phyloP scores from a whole-genome alignment of 2,888 invertebrate species.

The Drosophila sordidapex region DNA sequence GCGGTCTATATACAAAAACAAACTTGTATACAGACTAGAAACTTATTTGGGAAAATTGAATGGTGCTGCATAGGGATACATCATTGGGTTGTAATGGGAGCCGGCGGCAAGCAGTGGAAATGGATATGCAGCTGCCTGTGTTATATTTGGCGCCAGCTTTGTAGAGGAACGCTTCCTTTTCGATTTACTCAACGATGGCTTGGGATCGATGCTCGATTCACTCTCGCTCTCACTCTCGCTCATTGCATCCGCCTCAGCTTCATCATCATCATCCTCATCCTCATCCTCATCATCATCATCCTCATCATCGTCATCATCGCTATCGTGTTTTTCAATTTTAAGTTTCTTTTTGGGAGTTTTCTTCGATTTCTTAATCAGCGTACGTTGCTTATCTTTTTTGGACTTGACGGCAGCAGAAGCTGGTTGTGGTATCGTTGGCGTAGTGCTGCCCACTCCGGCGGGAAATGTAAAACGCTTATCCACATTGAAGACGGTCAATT shows the following conservation, averaged over 20 bases:
- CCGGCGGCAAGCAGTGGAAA: slow-evolving; percentile 64
- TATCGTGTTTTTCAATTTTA: slow-evolving; percentile 44
- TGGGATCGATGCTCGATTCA: slow-evolving; percentile 59
- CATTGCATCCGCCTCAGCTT: slow-evolving; percentile 32
- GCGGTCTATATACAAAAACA: slow-evolving; percentile 18
- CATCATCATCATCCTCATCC: slow-evolving; percentile 21
- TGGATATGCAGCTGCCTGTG: slow-evolving; percentile 56
- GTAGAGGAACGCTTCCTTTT: slow-evolving; percentile 62
- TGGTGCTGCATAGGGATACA: slow-evolving; percentile 66
- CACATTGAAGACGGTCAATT: slow-evolving; percentile 68
- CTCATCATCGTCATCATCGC: slow-evolving; percentile 54
- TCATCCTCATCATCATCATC: slow-evolving; percentile 27
- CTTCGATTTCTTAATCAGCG: slow-evolving; percentile 46
- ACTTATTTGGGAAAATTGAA: slow-evolving; percentile 63
- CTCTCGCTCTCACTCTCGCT: slow-evolving; percentile 37
- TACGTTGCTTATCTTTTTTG: slow-evolving; percentile 56
- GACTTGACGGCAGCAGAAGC: slow-evolving; percentile 20
- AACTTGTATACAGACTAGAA: slow-evolving; percentile 19
- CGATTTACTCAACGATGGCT: slow-evolving; percentile 29
- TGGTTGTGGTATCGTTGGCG: not conserved
- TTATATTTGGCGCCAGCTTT: slow-evolving; percentile 43
- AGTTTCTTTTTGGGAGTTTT: slow-evolving; percentile 51
- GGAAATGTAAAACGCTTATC: slow-evolving; percentile 58
- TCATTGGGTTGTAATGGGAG: slow-evolving; percentile 61
- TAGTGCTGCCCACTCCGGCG: slow-evolving; percentile 9